Evolutionary conservation across 2,797 vertebrate genomes (phyloP).

Genomic region (Apogon talboti): DNA sequence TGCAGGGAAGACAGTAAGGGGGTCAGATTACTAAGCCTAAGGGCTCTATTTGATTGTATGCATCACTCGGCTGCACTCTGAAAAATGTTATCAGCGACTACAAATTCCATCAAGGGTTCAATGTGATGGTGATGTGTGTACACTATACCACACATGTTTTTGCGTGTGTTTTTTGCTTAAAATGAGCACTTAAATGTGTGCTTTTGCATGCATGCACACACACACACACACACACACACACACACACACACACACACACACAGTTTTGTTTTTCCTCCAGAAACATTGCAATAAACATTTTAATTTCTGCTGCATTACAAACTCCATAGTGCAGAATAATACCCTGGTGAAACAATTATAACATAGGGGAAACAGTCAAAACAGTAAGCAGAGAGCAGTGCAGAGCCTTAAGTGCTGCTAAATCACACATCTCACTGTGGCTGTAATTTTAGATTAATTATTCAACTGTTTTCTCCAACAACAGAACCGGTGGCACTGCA

Average conservation of each 20-base stretch:
- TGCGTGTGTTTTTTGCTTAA: constrained; percentile 6
- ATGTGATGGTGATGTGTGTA: not conserved
- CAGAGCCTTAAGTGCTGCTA: constrained; percentile 56
- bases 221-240: no score
- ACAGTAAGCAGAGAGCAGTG: constrained; percentile 44
- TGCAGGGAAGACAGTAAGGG: constrained; percentile 45
- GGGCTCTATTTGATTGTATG: constrained; percentile 54
- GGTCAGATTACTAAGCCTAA: constrained; percentile 57
- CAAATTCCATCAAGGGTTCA: constrained; percentile 25
- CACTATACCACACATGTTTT: not conserved
- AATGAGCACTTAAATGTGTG: constrained; percentile 15
- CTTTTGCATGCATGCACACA: not conserved
- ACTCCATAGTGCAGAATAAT: constrained; percentile 39
- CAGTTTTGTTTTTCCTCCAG: not conserved
- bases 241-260: not conserved
- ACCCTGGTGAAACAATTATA: constrained; percentile 62
- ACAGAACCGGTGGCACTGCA: constrained; percentile 10
- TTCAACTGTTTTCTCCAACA: constrained; percentile 43
- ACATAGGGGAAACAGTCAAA: constrained; percentile 51
- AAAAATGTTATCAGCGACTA: constrained; percentile 33
- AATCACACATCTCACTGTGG: constrained; percentile 54
- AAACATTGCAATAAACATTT: constrained; percentile 18
- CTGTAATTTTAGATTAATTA: constrained; percentile 69
- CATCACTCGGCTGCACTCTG: constrained; percentile 31
- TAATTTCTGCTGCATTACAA: constrained; percentile 38